Evolutionary conservation across 2,113 vertebrate genomes (phyloP), one percentile per base, ranked within the genome.

Genomic region (Oryzias woworae): DNA sequence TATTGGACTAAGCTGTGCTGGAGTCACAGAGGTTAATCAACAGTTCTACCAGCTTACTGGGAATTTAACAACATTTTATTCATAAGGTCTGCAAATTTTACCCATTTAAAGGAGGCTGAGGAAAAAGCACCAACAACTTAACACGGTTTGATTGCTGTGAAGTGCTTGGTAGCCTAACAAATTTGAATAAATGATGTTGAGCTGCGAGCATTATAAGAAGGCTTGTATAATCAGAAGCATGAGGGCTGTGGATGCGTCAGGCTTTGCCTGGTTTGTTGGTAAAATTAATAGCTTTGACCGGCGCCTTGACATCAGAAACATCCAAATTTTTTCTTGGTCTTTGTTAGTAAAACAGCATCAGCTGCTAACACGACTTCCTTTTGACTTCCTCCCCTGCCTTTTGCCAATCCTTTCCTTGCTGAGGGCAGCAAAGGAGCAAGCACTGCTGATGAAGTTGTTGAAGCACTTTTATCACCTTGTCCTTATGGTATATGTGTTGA

Each of bases 221-320:
- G 46, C 55, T 53, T 5, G 8, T 49, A 49, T 52, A 53, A 72
- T 75, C 61, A 44, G 45, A 58, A 26, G n/a, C 4, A 43, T 6
- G 26, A 28, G 20, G 66, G 66, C 54, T 62, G 56, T 53, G 44
- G 45, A 62, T 68, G 36, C 31, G 0, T 46, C 45, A 4, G 20
- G 56, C 48, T 45, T 62, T 3, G 22, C 43, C 67, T 61, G 28
- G 28, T 56, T 71, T 83, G 77, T 83, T 57, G 22, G 67, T 23
- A 54, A 51, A 77, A 75, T 79, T 82, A 80, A 77, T 80, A 67
- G 69, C 71, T 80, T 76, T 75, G 73, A 83, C 65, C 58, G 48
- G 28, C 22, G 61, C 66, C 63, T 78, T 50, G 47, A 66, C 41
- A 20, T 62, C 23, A 5, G 26, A 64, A 57, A 58, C 49, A 50